Conservation (phyloP, 2,797 vertebrate genomes). For the Dendrocincla fuliginosa region DNA sequence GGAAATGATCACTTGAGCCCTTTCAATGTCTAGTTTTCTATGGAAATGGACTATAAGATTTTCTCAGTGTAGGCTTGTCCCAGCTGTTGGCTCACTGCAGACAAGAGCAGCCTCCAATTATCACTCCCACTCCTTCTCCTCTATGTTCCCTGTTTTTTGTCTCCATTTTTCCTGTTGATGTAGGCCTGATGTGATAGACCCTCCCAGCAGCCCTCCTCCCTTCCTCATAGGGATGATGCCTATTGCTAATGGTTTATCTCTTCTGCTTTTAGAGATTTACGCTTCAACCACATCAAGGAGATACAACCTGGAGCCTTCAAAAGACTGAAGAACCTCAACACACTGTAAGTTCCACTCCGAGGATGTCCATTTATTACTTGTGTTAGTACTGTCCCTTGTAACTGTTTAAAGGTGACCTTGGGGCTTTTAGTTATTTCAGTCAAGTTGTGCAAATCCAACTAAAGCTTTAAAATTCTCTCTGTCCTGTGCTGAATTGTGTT, state of each 20-base stretch:
- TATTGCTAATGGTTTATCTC: neutral
- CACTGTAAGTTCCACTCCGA: constrained; percentile 42
- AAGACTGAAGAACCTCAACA: constrained; percentile 72
- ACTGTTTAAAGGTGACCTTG: neutral
- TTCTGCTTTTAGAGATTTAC: constrained; percentile 69
- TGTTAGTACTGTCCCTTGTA: neutral
- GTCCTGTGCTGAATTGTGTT: neutral
- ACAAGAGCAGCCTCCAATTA: neutral
- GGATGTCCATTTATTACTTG: neutral
- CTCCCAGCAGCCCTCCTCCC: neutral
- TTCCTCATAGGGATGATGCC: neutral
- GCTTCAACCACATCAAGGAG: constrained; percentile 75
- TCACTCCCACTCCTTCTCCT: fast-evolving
- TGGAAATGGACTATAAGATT: neutral
- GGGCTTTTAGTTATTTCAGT: neutral
- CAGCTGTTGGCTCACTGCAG: neutral
- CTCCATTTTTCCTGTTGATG: neutral
- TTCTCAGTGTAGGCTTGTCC: neutral
- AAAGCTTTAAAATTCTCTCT: neutral
- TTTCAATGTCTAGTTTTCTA: neutral
- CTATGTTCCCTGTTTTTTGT: neutral
- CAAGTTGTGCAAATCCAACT: neutral
- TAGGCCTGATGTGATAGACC: neutral
- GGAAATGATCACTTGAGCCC: neutral
- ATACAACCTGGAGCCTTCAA: constrained; percentile 63